These are phyloP conservation scores for Herminia tarsipennalis DNA, from an alignment of 2,888 invertebrate genomes.

Conservation along the genomic window DNA sequence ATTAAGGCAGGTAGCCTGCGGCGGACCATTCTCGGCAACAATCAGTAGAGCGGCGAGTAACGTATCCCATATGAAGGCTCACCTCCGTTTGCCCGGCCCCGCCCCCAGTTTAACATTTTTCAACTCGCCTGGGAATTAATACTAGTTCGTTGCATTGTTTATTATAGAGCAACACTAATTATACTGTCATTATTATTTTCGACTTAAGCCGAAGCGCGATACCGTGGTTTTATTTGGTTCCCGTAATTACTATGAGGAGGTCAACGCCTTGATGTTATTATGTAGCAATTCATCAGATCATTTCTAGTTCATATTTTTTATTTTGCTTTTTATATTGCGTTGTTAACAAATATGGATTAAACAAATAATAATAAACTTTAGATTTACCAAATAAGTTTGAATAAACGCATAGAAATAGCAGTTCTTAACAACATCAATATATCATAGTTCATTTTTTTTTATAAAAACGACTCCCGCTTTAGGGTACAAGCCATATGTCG, in stretches of 20 bases:
- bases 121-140: conserved; percentile 75
- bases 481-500: too few species aligned
- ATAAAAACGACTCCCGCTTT: too few species aligned
- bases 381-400: neutral
- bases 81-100: conserved; percentile 63
- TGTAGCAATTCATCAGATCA: conserved; percentile 17
- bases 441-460: too few species aligned
- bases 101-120: conserved; percentile 84
- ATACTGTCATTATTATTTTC: conserved; percentile 70
- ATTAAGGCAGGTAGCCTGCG: conserved; percentile 84
- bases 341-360: neutral
- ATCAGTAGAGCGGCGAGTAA: conserved; percentile 53
- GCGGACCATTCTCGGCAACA: conserved; percentile 64
- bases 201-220: conserved; percentile 40
- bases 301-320: conserved; percentile 6
- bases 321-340: too few species aligned
- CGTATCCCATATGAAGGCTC: conserved; percentile 64
- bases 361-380: neutral
- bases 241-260: conserved; percentile 33
- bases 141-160: conserved; percentile 75
- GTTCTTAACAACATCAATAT: neutral
- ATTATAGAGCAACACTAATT: conserved; percentile 72
- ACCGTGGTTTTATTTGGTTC: conserved; percentile 29
- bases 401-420: neutral
- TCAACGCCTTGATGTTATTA: conserved; percentile 36